Evolutionary conservation across 2,113 vertebrate species (phyloP), one percentile per base, ranked within the genome.

Genomic region (Probosciger aterrimus): DNA sequence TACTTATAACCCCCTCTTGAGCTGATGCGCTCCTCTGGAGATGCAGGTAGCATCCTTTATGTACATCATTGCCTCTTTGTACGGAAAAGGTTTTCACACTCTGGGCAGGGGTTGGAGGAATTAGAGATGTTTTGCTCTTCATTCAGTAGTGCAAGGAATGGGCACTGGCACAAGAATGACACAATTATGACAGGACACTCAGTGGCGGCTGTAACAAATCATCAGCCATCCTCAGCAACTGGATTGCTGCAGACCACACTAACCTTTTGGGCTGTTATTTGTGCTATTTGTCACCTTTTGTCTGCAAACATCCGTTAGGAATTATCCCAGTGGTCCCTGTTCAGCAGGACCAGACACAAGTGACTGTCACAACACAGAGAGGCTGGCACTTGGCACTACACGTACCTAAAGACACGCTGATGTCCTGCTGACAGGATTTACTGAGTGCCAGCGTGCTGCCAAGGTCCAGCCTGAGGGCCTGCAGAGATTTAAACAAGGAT

Each of bases 171-270:
- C 52, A 80, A 43, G 59, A 80, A 77, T 62, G 4, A 46, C 62
- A 13, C 37, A 52, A 27, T 39, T 46, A 19, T 15, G 62, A 57
- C 50, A 23, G 46, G 65, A 64, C 39, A 28, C 39, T 43, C 35
- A 4, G 27, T 5, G 16, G 35, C 20, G 50, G 19, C 62, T 79
- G 52, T 75, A 60, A 27, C 69, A 57, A 82, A 90, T 43, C 2
- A 2, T 5, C 52, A 82, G 7, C 19, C 46, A 19, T 28, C 52
- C 67, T 14, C 39, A 64, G 67, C 82, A 63, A 16, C 10, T 12
- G 49, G 27, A 31, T 16, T 18, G 44, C 70, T 39, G 84, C 85
- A 75, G 41, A 27, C 28, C 31, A 6, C 0, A 1, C 57, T 0
- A 0, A 0, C 7, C 3, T 78, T 79, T 53, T 5, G 43, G 35